Conservation (phyloP, 1,140 invertebrate species). For the Papilio dardanus region DNA sequence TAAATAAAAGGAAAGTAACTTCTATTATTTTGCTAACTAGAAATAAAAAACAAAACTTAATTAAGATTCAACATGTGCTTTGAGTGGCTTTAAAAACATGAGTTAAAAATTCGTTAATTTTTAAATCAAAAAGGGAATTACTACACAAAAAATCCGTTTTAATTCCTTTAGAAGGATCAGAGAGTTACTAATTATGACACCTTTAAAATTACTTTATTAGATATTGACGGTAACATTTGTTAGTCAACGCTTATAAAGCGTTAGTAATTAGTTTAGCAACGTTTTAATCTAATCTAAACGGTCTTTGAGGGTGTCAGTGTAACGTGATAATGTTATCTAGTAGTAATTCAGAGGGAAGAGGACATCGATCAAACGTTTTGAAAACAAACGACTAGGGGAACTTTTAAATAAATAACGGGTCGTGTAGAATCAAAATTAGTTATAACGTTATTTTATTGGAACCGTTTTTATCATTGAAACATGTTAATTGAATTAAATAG, state of each 20-base stretch:
- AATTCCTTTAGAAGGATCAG: constrained; percentile 11
- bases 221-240: constrained; percentile 24
- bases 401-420: background rate
- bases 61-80: background rate
- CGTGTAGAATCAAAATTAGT: background rate
- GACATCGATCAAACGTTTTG: background rate
- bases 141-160: background rate
- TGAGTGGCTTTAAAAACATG: background rate
- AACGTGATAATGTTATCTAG: constrained; percentile 45
- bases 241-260: background rate
- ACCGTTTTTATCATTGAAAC: background rate
- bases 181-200: constrained; percentile 24
- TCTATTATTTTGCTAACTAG: too few relatives aligned
- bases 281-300: constrained; percentile 47
- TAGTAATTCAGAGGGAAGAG: background rate
- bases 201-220: constrained; percentile 35
- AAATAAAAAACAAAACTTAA: too few relatives aligned
- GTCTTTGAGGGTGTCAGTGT: constrained; percentile 36
- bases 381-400: background rate
- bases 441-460: background rate
- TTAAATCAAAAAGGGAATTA: background rate
- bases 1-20: too few relatives aligned
- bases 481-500: background rate
- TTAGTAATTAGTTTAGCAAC: constrained; percentile 30
- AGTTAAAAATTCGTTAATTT: background rate